Evolutionary conservation across 2,888 invertebrate genomes (phyloP).

Genomic region (Sturmia bella): DNA sequence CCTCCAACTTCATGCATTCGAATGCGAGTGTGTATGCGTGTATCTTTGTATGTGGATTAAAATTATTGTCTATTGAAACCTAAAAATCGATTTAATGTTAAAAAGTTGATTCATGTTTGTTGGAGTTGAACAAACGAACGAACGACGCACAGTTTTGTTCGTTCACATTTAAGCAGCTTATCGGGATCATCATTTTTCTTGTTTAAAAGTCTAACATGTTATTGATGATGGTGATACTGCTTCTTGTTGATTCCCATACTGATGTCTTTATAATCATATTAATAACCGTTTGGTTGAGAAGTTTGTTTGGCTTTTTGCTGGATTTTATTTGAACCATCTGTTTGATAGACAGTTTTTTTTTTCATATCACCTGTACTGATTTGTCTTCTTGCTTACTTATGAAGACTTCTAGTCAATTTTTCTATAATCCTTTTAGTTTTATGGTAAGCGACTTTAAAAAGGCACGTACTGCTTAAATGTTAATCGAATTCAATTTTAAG

Average conservation of each 20-base stretch:
- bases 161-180: constrained; percentile 68
- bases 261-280: constrained; percentile 47
- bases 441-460: neutral
- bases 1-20: neutral
- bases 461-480: constrained; percentile 13
- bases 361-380: constrained; percentile 67
- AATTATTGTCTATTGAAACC: constrained; percentile 64
- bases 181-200: constrained; percentile 69
- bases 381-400: constrained; percentile 59
- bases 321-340: constrained; percentile 37
- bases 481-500: constrained; percentile 63
- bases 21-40: neutral
- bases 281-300: constrained; percentile 12
- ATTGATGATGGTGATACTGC: constrained; percentile 56
- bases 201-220: constrained; percentile 57
- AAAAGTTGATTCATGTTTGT: constrained; percentile 49
- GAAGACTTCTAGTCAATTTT: constrained; percentile 31
- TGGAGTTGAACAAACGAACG: too few species aligned
- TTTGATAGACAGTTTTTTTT: constrained; percentile 14
- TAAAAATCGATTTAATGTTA: constrained; percentile 66
- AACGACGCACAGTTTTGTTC: constrained; percentile 59
- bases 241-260: constrained; percentile 1
- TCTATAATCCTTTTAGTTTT: constrained; percentile 32
- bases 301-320: constrained; percentile 7
- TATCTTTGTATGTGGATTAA: constrained; percentile 8